phyloP scores from a whole-genome alignment of 2,888 invertebrate species.

The Penaeus monodon region DNA sequence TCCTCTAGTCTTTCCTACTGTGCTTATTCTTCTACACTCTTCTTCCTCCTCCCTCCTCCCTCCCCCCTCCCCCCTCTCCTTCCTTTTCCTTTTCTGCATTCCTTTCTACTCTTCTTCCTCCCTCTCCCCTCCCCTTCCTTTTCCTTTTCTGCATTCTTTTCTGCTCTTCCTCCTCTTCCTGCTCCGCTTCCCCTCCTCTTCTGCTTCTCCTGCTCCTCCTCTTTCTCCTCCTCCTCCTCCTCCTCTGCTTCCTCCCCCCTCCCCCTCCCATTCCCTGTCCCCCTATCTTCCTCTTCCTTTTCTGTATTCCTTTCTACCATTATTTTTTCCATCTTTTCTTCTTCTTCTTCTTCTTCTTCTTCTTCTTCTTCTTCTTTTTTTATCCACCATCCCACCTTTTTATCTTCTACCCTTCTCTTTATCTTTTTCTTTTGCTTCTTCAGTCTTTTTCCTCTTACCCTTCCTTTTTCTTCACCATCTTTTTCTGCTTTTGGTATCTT shows the following conservation, averaged over 20 bases:
- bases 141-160: too few species aligned
- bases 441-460: too few species aligned
- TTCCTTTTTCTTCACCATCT: too few species aligned
- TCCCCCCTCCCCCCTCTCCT: constrained; percentile 54
- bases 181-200: constrained; percentile 38
- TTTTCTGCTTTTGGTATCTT: too few species aligned
- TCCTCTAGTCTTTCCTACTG: constrained; percentile 64
- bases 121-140: constrained; percentile 61
- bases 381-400: neutral
- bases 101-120: constrained; percentile 55
- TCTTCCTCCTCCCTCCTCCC: constrained; percentile 32
- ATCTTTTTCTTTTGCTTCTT: neutral
- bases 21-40: constrained; percentile 57
- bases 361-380: neutral
- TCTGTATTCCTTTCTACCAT: neutral
- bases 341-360: neutral
- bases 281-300: too few species aligned
- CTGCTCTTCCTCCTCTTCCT: too few species aligned
- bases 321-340: neutral
- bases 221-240: neutral
- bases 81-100: constrained; percentile 58
- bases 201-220: neutral
- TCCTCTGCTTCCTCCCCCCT: neutral
- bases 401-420: neutral
- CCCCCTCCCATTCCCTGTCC: neutral